Percentiles rank a stretch among this genome's conserved stretches.
Conservation (phyloP, 2,888 invertebrate genomes). For the Laothoe populi region DNA sequence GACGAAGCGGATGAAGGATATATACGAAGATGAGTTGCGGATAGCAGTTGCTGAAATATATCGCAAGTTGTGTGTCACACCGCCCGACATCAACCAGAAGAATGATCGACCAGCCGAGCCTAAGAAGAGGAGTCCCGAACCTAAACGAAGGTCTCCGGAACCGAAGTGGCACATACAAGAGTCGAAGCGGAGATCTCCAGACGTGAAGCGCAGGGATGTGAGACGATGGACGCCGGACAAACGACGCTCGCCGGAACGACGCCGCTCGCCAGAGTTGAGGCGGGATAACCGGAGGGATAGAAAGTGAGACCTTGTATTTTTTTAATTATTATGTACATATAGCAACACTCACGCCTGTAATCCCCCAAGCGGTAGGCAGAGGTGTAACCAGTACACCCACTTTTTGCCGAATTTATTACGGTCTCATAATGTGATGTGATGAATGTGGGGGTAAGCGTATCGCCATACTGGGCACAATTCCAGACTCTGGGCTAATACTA, state of each 20-base stretch:
- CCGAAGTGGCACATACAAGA: conserved; percentile 36
- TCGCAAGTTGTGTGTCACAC: conserved; percentile 82
- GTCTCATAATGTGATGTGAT: no score
- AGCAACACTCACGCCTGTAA: no score
- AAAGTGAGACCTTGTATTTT: conserved; percentile 16
- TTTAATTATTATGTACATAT: no score
- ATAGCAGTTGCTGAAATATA: conserved; percentile 88
- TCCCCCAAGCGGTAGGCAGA: no score
- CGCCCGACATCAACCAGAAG: conserved; percentile 51
- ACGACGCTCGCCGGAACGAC: conserved; percentile 25
- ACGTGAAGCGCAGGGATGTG: conserved; percentile 27
- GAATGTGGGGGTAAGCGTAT: no score
- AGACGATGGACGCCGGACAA: conserved; percentile 38
- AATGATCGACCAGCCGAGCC: conserved; percentile 9
- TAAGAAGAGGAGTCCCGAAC: conserved; percentile 38
- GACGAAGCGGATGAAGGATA: conserved; percentile 92
- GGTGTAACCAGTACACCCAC: no score
- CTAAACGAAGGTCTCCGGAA: conserved; percentile 40
- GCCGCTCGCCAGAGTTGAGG: not conserved
- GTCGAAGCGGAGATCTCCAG: conserved; percentile 29
- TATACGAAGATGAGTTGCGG: conserved; percentile 89
- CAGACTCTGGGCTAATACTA: no score
- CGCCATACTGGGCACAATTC: no score
- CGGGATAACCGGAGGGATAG: conserved; percentile 27
- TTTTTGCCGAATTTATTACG: no score